Evolutionary conservation across 1,140 invertebrate genomes (phyloP), one percentile per base, ranked within the genome.

Genomic region (Monochamus saltuarius): DNA sequence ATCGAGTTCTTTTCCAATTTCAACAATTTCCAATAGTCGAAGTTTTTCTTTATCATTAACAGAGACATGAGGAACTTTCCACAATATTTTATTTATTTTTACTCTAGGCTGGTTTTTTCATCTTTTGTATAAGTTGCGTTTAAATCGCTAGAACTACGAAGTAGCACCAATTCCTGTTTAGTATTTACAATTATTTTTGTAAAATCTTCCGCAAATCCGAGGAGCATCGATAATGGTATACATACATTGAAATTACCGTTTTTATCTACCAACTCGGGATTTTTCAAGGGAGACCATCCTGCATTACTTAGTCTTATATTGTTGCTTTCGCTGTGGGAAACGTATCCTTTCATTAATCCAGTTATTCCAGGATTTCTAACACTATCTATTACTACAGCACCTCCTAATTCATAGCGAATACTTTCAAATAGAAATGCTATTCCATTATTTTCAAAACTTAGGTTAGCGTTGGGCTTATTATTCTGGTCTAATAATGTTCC

Each of bases 1-100:
- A 7, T 40, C n/a, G 36, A 70, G 56, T 0, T 57, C 22, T 56
- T 43, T 11, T 52, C 65, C 61, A 38, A 45, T 66, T 49, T 57
- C 34, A 10, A 52, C 10, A 47, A 43, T 34, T 49, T 37, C 56
- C 6, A 29, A 29, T 29, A 29, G 22, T 29, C 22, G 22, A 29
- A 29, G 22, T 29, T 29, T 29, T 29, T 29, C 2, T 3, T 6
- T 29, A 29, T 29, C 22, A 29, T 2, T 3, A 3, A 29, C 22
- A 29, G 2, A 3, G 22, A 29, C 22, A 29, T 29, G 22, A 29
- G 22, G 51, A 13, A 56, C 51, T 47, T 50, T 54, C 46, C 56
- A 59, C 17, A 39, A 14, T 13, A 59, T 14, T 51, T 59, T 59
- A 7, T 47, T 16, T 17, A 57, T 34, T n/a, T 45, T 43, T 35